Conservation (phyloP, 2,113 vertebrate genomes). For the Eudyptes chrysolophus region DNA sequence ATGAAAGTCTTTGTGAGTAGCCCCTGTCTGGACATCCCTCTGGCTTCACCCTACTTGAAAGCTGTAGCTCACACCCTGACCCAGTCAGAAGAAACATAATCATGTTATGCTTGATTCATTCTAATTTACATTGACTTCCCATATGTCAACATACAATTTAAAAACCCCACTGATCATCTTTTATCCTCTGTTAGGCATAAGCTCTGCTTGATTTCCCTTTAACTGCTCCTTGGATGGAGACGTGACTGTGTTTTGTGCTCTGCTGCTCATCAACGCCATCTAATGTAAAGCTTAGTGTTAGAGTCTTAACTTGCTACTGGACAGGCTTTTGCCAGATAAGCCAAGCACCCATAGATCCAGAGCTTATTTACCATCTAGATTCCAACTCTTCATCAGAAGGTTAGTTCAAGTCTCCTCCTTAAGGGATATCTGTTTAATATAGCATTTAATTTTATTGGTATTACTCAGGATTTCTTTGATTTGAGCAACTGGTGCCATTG, state of each 20-base stretch:
- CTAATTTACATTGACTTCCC: slow-evolving; percentile 34
- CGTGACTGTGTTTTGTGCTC: background rate
- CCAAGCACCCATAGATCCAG: background rate
- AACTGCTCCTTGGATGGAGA: slow-evolving; percentile 25
- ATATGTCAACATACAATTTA: background rate
- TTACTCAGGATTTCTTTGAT: slow-evolving; percentile 8
- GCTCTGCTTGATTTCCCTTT: slow-evolving; percentile 48
- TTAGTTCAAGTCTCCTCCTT: background rate
- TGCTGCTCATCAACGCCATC: background rate
- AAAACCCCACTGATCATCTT: slow-evolving; percentile 1
- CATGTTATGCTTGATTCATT: background rate
- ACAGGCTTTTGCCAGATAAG: background rate
- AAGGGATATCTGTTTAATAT: background rate
- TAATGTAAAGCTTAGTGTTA: background rate
- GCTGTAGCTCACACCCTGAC: background rate
- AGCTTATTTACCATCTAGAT: background rate
- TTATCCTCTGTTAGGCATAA: slow-evolving; percentile 43
- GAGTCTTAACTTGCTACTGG: background rate
- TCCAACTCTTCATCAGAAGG: background rate
- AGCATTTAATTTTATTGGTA: background rate
- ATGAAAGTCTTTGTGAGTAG: background rate
- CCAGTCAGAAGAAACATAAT: background rate
- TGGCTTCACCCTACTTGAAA: background rate
- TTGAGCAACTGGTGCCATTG: background rate
- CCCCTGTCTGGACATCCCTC: background rate